Conservation (phyloP, 2,113 vertebrate species). For the Erinaceus europaeus region DNA sequence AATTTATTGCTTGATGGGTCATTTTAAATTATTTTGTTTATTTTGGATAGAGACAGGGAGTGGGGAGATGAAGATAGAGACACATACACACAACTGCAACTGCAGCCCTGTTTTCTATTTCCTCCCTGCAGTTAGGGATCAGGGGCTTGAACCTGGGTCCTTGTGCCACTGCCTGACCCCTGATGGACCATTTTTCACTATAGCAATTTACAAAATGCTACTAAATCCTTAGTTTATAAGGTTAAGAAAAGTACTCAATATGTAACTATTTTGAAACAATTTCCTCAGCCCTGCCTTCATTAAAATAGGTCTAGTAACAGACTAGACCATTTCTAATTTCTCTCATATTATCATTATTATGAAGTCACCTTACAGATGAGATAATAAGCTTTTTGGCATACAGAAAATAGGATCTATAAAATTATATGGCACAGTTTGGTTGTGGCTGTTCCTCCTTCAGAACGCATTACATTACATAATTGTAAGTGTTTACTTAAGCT, state of each 20-base stretch:
- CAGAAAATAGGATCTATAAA: conserved; percentile 38
- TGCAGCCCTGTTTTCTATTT: too few species aligned
- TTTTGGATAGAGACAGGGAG: too few species aligned
- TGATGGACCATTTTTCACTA: too few species aligned
- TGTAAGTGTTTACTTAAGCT: conserved; percentile 64
- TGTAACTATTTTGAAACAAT: conserved; percentile 55
- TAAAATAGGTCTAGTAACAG: conserved; percentile 7
- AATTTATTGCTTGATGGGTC: conserved; percentile 21
- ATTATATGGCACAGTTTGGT: conserved; percentile 20
- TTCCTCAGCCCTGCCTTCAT: conserved; percentile 25
- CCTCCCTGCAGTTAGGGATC: too few species aligned
- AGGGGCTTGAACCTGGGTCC: too few species aligned
- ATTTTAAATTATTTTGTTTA: conserved; percentile 12
- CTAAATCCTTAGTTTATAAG: conserved; percentile 35
- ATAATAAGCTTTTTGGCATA: conserved; percentile 21
- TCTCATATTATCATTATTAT: conserved; percentile 34
- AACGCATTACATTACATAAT: conserved; percentile 46
- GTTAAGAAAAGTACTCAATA: conserved; percentile 29
- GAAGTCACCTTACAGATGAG: conserved; percentile 30
- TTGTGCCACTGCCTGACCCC: too few species aligned
- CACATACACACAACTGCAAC: too few species aligned
- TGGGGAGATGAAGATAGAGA: too few species aligned
- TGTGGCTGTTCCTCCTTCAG: conserved; percentile 30
- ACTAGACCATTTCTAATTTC: neutral
- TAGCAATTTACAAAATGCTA: conserved; percentile 34